Conservation (phyloP, 1,140 invertebrate species). For the Drosophila repleta region DNA sequence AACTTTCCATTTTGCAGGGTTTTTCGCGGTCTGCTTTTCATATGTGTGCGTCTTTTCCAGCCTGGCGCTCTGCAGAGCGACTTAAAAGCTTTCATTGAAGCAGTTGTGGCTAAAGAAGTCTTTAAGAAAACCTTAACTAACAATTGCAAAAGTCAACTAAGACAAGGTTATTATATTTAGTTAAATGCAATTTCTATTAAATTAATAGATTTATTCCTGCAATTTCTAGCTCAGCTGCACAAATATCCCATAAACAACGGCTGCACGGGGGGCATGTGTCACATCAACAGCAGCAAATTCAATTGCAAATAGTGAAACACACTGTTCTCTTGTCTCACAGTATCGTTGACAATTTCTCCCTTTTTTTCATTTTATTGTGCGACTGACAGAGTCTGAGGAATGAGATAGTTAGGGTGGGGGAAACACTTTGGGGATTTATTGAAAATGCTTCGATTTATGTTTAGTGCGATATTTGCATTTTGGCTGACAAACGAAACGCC, state of each 20-base stretch:
- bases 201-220: background rate
- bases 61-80: conserved; percentile 18
- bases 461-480: conserved; percentile 78
- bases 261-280: conserved; percentile 1
- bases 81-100: conserved; percentile 8
- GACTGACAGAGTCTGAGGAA: background rate
- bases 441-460: conserved; percentile 78
- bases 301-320: conserved; percentile 73
- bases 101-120: background rate
- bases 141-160: background rate
- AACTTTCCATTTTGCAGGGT: conserved; percentile 43
- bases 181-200: background rate
- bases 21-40: conserved; percentile 43
- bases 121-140: background rate
- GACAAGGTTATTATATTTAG: background rate
- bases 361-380: conserved; percentile 21
- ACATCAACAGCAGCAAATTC: conserved; percentile 70
- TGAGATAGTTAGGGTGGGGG: background rate
- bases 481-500: conserved; percentile 59
- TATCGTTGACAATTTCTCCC: conserved; percentile 68
- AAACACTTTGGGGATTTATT: conserved; percentile 60
- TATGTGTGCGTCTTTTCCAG: conserved; percentile 22
- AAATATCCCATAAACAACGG: background rate
- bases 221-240: no score
- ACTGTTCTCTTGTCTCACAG: conserved; percentile 66